Percentiles rank a stretch among this genome's conserved stretches.
These are phyloP conservation scores for Agrochola macilenta DNA, from an alignment of 2,888 invertebrate genomes.

Conservation along the genomic window DNA sequence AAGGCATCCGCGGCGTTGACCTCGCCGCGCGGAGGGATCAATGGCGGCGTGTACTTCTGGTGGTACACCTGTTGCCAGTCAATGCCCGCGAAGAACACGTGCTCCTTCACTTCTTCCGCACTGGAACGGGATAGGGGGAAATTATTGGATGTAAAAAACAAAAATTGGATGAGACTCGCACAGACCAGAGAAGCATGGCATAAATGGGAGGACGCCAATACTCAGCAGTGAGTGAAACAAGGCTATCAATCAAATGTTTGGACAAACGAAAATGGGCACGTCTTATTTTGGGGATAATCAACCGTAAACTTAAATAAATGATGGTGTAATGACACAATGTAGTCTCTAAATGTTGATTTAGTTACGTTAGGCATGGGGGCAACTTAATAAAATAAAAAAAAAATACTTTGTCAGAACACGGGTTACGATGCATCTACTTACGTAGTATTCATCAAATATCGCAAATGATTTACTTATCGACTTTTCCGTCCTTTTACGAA, in stretches of 20 bases:
- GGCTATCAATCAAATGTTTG: neutral
- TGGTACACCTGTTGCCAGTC: constrained; percentile 99
- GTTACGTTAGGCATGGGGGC: neutral
- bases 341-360: neutral
- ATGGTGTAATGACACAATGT: neutral
- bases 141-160: neutral
- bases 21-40: constrained; percentile 99
- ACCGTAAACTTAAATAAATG: neutral
- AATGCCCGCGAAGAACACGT: constrained; percentile 98
- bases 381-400: neutral
- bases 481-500: neutral
- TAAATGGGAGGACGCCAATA: too few relatives aligned
- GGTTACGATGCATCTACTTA: neutral
- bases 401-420: too few relatives aligned
- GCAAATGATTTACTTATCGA: neutral
- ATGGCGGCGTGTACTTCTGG: constrained; percentile 99
- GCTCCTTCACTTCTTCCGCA: constrained; percentile 99
- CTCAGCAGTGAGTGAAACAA: neutral
- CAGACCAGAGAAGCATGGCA: neutral
- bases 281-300: neutral
- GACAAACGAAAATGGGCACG: neutral
- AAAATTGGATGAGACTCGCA: neutral
- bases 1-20: constrained; percentile 99
- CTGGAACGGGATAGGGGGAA: constrained; percentile 85
- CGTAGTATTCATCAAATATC: neutral